Evolutionary conservation across 2,888 invertebrate genomes (phyloP).

Genomic region (Onthophagus sagittarius): DNA sequence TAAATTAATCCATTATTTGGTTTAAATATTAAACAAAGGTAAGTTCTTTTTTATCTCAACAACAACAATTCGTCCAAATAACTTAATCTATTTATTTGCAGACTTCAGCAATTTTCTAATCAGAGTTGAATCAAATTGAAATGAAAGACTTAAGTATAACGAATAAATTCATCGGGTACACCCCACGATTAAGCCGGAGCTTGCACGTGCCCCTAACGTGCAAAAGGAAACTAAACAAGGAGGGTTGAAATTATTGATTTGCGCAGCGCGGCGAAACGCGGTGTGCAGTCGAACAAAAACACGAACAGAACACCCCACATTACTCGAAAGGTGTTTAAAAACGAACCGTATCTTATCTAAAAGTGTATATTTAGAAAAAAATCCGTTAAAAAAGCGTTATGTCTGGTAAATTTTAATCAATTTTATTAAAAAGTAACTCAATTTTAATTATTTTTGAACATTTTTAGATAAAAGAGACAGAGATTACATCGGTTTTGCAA

Average conservation of each 20-base stretch:
- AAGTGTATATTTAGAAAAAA: background rate
- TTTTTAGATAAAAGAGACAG: constrained; percentile 51
- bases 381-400: background rate
- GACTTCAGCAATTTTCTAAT: too few species aligned
- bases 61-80: too few species aligned
- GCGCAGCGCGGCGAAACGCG: background rate
- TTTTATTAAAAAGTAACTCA: background rate
- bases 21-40: too few species aligned
- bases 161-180: too few species aligned
- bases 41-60: too few species aligned
- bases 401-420: background rate
- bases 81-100: too few species aligned
- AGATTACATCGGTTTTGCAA: constrained; percentile 92
- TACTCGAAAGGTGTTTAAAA: background rate
- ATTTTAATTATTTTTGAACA: background rate
- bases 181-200: too few species aligned
- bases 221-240: background rate
- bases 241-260: background rate
- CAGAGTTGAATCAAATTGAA: too few species aligned
- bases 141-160: too few species aligned
- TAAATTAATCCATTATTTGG: too few species aligned
- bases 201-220: too few species aligned
- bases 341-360: background rate
- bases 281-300: background rate
- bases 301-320: background rate